Evolutionary conservation across 2,113 vertebrate species (phyloP).

Genomic region (Sakesphorus luctuosus): DNA sequence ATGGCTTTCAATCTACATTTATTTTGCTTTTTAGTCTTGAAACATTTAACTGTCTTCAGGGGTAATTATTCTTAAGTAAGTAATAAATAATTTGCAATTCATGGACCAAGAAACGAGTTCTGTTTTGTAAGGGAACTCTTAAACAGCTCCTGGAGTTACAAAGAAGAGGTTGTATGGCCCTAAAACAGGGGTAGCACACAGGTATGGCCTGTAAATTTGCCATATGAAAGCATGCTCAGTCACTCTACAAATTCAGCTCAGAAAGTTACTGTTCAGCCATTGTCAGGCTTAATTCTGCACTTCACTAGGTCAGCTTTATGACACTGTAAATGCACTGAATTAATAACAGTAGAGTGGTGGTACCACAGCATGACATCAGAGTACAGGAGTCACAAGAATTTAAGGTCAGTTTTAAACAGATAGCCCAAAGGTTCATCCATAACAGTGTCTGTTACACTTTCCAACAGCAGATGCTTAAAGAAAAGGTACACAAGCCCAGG

Average conservation of each 20-base stretch:
- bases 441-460: background rate
- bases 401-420: background rate
- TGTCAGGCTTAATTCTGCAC: background rate
- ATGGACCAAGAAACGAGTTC: slow-evolving; percentile 28
- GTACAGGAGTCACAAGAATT: background rate
- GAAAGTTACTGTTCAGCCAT: slow-evolving; percentile 4
- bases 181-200: background rate
- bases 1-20: background rate
- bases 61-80: slow-evolving; percentile 41
- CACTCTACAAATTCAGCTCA: background rate
- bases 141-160: slow-evolving; percentile 11
- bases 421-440: background rate
- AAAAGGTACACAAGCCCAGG: background rate
- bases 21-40: slow-evolving; percentile 1
- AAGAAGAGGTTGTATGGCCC: background rate
- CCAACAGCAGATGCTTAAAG: background rate
- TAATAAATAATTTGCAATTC: slow-evolving; percentile 43
- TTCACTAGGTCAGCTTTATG: slow-evolving; percentile 1
- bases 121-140: background rate
- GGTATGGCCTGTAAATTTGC: background rate
- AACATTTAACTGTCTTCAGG: slow-evolving; percentile 1
- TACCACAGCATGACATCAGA: background rate
- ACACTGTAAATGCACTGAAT: background rate
- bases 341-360: background rate
- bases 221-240: background rate